Conservation (phyloP, 2,113 vertebrate species). For the Tachycineta bicolor region DNA sequence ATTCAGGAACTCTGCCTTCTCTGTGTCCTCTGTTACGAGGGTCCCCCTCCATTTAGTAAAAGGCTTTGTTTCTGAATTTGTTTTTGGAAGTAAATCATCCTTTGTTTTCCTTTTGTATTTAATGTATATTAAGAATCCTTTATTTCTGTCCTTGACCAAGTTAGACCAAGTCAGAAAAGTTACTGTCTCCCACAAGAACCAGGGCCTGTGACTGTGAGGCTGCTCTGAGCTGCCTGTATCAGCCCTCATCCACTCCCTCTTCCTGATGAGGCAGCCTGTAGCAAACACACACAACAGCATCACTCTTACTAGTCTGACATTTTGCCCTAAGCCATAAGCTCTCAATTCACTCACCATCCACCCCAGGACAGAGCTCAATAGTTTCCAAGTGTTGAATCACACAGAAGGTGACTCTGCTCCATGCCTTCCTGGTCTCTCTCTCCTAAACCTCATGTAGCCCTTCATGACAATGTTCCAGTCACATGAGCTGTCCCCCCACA, state of each 20-base stretch:
- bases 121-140: neutral
- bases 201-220: neutral
- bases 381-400: neutral
- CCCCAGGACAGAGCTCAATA: neutral
- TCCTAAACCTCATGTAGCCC: neutral
- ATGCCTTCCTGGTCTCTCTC: neutral
- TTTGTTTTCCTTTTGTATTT: neutral
- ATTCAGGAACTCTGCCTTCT: neutral
- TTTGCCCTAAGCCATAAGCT: neutral
- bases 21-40: neutral
- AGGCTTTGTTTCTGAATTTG: neutral
- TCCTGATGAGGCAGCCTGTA: neutral
- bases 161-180: neutral
- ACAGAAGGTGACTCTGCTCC: neutral
- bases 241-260: neutral
- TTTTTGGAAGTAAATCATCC: neutral
- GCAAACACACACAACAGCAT: neutral
- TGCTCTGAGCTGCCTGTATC: fast-evolving
- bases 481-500: neutral
- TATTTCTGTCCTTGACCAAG: neutral
- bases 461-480: neutral
- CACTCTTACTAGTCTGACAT: neutral
- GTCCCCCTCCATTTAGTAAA: neutral
- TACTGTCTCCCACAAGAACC: neutral
- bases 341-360: neutral